Base-by-base conservation (phyloP, 2,113 vertebrate genomes). In the Bubalus kerabau region DNA sequence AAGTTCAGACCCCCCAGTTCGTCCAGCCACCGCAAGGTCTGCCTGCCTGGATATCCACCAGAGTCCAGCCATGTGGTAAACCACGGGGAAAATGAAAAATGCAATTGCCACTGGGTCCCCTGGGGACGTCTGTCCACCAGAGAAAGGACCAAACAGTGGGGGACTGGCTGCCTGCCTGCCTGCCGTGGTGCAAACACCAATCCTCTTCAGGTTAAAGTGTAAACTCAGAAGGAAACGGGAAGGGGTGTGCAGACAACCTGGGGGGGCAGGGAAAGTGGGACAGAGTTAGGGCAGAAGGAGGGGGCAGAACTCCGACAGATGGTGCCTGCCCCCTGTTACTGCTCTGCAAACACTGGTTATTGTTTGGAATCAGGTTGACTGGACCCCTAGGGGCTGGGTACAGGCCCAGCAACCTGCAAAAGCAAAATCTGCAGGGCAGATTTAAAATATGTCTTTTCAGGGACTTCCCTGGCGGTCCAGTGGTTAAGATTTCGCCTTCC, bases 301-400 rank as follows among this genome's bases (percentile, higher is more conserved):
- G 32, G 23, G 43, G 2, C 13, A 4, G 13, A 13, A 54, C 13
- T 6, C 4, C 0, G 13, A 46, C 91, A 14, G 54, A 59, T 1
- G 43, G 59, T 9, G 7, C 48, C 32, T 17, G 43, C 14, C 28
- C 60, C 3, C 60, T 30, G 6, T 62, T 62, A 13, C 30, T 2
- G 1, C 1, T 5, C 21, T 15, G n/a, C 21, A 57, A 13, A 43
- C 50, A 9, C 74, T 0, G 43, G 56, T 57, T 0, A 0, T 0
- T 12, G 83, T 8, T 78, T 21, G 13, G 13, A 48, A 7, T 12
- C n/a, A 7, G 28, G 13, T 24, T 14, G 32, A 48, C 16, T 1
- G 23, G 62, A 30, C 36, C 30, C 59, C 57, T 2, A n/a, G 64
- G 48, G 32, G 54, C 52, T 17, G 7, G 74, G n/a, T 28, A 13